These are phyloP conservation scores for Crambe crambe DNA, from an alignment of 37 sponge, comb jelly and placozoan genomes.

Conservation along the genomic window DNA sequence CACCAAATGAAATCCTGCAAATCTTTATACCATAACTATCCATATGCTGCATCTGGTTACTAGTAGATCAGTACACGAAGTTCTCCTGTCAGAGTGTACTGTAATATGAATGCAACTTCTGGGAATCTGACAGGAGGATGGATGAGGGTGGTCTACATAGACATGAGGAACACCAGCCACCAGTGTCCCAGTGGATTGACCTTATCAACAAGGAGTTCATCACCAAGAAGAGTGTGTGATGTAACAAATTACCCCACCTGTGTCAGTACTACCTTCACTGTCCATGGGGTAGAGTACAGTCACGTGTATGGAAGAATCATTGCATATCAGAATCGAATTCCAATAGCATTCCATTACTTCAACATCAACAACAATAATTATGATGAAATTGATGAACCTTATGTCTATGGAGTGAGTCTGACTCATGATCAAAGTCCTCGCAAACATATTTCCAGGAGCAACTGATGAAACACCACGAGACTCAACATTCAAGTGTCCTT, in stretches of 20 bases:
- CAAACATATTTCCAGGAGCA: not conserved
- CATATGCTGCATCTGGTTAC: too few relatives aligned
- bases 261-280: not conserved
- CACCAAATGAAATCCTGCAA: too few relatives aligned
- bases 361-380: too few relatives aligned
- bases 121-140: conserved; percentile 4
- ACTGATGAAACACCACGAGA: not conserved
- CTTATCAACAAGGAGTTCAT: not conserved
- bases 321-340: not conserved
- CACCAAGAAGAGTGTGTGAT: conserved; percentile 9
- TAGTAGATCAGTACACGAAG: too few relatives aligned
- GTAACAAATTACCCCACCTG: not conserved
- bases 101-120: too few relatives aligned
- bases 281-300: conserved; percentile 4
- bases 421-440: not conserved
- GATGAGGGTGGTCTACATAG: conserved; percentile 13
- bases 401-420: conserved; percentile 9
- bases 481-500: not conserved
- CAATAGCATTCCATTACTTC: not conserved
- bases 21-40: too few relatives aligned
- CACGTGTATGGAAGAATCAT: conserved; percentile 15
- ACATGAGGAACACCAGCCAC: conserved; percentile 13
- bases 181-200: conserved; percentile 7
- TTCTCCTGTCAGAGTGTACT: too few relatives aligned
- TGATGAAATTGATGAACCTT: not conserved